Percentiles rank a stretch among this genome's conserved stretches.
Evolutionary conservation across 2,888 invertebrate species (phyloP).

Genomic region (Pterostichus niger): DNA sequence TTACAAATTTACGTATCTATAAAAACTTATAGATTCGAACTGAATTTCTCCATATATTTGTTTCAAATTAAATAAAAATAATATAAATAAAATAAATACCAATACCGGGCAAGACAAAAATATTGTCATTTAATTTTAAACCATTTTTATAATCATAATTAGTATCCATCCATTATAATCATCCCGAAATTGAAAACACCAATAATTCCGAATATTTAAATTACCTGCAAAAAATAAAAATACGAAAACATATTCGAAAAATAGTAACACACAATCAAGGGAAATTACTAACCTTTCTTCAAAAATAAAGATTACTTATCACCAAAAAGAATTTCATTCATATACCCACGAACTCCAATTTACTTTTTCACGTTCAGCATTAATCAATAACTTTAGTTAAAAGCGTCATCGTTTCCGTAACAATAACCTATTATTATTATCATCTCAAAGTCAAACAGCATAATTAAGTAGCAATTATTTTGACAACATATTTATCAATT

Average conservation of each 20-base stretch:
- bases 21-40: too few species aligned
- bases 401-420: not conserved
- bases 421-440: conserved; percentile 11
- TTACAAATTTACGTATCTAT: too few species aligned
- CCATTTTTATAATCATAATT: too few species aligned
- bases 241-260: not conserved
- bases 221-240: conserved; percentile 6
- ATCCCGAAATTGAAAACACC: not conserved
- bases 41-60: too few species aligned
- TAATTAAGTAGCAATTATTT: conserved; percentile 1
- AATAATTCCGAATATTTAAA: too few species aligned
- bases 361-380: not conserved
- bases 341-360: not conserved
- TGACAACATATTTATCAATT: conserved; percentile 31
- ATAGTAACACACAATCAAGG: not conserved
- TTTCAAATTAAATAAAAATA: too few species aligned
- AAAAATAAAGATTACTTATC: not conserved
- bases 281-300: conserved; percentile 5
- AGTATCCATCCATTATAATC: not conserved
- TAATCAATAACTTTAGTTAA: not conserved
- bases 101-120: too few species aligned
- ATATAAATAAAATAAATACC: too few species aligned
- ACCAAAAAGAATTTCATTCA: not conserved
- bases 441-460: not conserved
- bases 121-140: too few species aligned